These are phyloP conservation scores for Columba livia DNA, from an alignment of 2,113 vertebrate species.

Conservation along the genomic window DNA sequence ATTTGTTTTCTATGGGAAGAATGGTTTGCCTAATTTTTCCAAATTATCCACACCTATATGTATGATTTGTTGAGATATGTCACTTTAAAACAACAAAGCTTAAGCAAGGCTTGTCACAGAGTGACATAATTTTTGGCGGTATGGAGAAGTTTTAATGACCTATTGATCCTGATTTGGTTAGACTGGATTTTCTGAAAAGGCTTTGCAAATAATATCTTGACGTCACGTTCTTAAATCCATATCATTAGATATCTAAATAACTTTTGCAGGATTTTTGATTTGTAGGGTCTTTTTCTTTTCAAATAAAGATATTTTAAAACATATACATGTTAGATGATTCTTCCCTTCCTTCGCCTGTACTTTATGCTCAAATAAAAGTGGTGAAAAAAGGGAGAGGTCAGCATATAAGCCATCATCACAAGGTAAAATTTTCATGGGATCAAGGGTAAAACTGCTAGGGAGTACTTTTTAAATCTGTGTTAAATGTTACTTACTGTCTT, in stretches of 20 bases:
- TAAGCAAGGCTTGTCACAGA: background rate
- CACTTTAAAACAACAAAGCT: background rate
- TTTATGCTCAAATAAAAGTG: background rate
- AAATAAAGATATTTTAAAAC: background rate
- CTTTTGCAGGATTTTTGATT: background rate
- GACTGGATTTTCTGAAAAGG: background rate
- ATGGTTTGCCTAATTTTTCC: rapidly evolving
- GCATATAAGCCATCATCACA: background rate
- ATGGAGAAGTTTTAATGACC: background rate
- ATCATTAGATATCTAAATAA: background rate
- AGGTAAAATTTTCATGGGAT: background rate
- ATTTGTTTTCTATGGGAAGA: background rate
- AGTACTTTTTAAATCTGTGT: background rate
- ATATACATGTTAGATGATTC: background rate
- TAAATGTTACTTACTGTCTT: background rate
- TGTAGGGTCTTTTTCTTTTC: background rate
- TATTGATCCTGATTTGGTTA: background rate
- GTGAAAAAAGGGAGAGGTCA: background rate
- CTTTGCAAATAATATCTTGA: no score
- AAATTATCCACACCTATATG: background rate
- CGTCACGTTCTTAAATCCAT: no score
- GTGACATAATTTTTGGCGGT: background rate
- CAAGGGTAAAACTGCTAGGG: background rate
- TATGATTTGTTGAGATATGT: background rate
- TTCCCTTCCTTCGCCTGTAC: rapidly evolving